Evolutionary conservation across 2,888 invertebrate species (phyloP).

Genomic region (Cataglyphis albicans): DNA sequence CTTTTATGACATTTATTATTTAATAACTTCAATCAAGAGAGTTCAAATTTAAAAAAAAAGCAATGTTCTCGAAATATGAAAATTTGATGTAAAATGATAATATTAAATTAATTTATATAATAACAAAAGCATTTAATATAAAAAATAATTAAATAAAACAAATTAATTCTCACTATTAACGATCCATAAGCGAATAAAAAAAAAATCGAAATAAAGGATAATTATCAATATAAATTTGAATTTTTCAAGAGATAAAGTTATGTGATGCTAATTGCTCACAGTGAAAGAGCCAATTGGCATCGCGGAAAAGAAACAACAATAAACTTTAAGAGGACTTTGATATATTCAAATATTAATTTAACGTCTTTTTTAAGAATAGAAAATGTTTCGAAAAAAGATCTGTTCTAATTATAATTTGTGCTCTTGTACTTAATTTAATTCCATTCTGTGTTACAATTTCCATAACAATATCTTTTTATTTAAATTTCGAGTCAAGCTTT

Average conservation of each 20-base stretch:
- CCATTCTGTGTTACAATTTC: neutral
- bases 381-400: neutral
- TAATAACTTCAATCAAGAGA: no score
- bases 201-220: neutral
- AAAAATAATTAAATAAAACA: neutral
- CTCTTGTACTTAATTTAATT: neutral
- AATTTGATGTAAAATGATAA: no score
- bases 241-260: neutral
- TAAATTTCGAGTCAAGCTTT: neutral
- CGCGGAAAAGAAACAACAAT: neutral
- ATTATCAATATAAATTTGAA: neutral
- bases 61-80: no score
- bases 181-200: neutral
- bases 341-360: neutral
- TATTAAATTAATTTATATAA: no score
- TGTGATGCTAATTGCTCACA: no score
- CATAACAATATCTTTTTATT: neutral
- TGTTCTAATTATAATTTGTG: neutral
- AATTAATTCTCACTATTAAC: conserved; percentile 1
- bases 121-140: no score
- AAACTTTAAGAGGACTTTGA: neutral
- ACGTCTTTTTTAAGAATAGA: neutral
- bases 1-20: no score
- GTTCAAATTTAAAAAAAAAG: no score
- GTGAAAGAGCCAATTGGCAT: neutral